Evolutionary conservation across 1,140 invertebrate species (phyloP).

Genomic region (Cydia strobilella): DNA sequence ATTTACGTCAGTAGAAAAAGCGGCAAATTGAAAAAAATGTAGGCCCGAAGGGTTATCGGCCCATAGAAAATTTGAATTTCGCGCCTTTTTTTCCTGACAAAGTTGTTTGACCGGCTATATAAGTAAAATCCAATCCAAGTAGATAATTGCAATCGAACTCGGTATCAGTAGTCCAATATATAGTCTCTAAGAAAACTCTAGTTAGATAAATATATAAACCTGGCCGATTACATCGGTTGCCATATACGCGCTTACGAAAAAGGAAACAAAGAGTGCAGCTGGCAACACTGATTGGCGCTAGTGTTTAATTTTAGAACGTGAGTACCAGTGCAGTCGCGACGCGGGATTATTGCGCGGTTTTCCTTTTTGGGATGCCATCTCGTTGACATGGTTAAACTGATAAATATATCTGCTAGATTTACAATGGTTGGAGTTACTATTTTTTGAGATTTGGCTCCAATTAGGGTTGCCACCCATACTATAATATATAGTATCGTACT

Average conservation of each 20-base stretch:
- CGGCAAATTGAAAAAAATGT: no score
- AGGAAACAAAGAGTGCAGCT: slow-evolving; percentile 36
- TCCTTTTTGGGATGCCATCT: slow-evolving; percentile 42
- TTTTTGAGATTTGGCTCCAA: no score
- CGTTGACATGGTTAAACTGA: slow-evolving; percentile 16
- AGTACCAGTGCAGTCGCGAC: slow-evolving; percentile 25
- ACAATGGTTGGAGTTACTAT: background rate
- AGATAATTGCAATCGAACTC: background rate
- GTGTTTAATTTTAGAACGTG: slow-evolving; percentile 41
- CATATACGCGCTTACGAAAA: slow-evolving; percentile 34
- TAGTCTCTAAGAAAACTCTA: background rate
- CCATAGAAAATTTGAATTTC: no score
- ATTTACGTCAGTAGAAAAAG: no score
- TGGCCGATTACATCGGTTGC: slow-evolving; percentile 9
- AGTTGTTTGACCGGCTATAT: no score
- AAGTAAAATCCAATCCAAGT: background rate
- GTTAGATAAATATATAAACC: background rate
- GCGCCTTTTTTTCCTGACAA: no score
- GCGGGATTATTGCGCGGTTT: slow-evolving; percentile 37
- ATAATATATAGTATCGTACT: no score
- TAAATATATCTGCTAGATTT: background rate
- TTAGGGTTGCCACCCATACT: no score
- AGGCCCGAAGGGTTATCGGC: no score
- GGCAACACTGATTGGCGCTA: slow-evolving; percentile 46
- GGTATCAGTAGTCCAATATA: background rate